Evolutionary conservation across 2,797 vertebrate genomes (phyloP), one percentile per base, ranked within the genome.

Genomic region (Ispidina picta): DNA sequence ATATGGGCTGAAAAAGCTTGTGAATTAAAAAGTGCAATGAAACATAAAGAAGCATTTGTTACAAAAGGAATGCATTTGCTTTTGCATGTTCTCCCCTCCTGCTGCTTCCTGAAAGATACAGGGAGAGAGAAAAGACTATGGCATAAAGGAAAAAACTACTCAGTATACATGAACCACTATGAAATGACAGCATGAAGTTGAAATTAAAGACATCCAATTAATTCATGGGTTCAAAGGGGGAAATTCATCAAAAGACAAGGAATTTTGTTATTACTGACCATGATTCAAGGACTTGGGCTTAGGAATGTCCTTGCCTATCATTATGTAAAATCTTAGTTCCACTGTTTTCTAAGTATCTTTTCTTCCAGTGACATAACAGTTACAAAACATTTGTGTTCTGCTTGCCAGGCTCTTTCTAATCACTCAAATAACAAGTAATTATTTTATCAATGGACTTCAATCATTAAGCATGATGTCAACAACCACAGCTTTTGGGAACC

Each of bases 241-340:
- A 26, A 81, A 74, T 43, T 62, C 5, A 31, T 48, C 51, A 76
- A 43, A 84, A 86, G 14, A 84, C 78, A 86, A 68, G 22, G 21
- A 83, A 41, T 80, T 75, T 69, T 73, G 33, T 70, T 87, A 62
- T 66, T 62, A 56, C 35, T 85, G 63, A 65, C 8, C 25, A 69
- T 2, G 1, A 71, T 48, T 81, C 60, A 55, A 35, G 12, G 62
- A 51, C 49, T 58, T 71, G 46, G 12, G 37, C 48, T 78, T 59
- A 70, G 23, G 62, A 93, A 80, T 59, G 66, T 59, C 66, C 58
- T 91, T 90, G 78, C 79, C 73, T 85, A 54, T 80, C 76, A 74
- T 90, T 92, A 92, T 59, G 51, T 89, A 94, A 95, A 93, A 92
- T 44, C 59, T 74, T 55, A 55, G 82, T 79, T 64, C 69, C 60